Conservation (phyloP, 2,113 vertebrate genomes). For the Grammomys surdaster region DNA sequence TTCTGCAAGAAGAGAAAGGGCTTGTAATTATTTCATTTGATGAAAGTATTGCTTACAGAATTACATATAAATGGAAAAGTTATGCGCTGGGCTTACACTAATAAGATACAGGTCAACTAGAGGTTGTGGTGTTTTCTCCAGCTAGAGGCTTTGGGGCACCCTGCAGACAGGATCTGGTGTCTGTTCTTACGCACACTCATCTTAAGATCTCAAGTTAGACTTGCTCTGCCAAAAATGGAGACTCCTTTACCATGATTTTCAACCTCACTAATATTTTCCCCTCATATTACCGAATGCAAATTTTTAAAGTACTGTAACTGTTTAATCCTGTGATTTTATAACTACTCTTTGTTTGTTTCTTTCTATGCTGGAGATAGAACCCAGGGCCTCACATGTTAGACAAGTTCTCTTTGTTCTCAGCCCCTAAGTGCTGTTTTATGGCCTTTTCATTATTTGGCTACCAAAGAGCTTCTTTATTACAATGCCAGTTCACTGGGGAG, state of each 20-base stretch:
- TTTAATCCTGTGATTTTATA: background rate
- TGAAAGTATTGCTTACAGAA: background rate
- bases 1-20: background rate
- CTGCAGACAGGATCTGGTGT: background rate
- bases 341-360: background rate
- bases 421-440: background rate
- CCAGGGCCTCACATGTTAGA: background rate
- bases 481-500: background rate
- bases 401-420: background rate
- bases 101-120: background rate
- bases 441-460: background rate
- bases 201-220: background rate
- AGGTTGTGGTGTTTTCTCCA: fast-evolving
- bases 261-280: background rate
- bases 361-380: background rate
- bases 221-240: background rate
- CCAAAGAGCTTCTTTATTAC: background rate
- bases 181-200: background rate
- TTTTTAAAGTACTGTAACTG: background rate
- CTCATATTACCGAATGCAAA: background rate
- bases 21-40: background rate
- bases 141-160: too few species aligned
- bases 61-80: background rate
- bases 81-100: background rate
- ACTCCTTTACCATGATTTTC: background rate